These are phyloP conservation scores for Dryobota labecula DNA, from an alignment of 2,888 invertebrate genomes.

Conservation along the genomic window DNA sequence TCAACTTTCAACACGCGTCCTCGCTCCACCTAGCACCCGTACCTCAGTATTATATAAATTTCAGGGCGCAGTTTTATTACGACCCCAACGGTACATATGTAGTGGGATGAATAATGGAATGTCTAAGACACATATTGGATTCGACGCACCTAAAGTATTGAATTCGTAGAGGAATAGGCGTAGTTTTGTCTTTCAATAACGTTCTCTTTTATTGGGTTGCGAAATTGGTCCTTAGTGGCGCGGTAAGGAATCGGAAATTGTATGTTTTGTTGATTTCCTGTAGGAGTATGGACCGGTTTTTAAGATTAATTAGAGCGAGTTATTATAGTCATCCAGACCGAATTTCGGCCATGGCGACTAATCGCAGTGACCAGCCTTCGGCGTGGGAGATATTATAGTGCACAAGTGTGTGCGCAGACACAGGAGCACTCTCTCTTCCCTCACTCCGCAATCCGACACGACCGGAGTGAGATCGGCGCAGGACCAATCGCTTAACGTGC, in stretches of 20 bases:
- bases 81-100: constrained; percentile 67
- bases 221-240: constrained; percentile 40
- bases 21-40: constrained; percentile 45
- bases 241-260: constrained; percentile 35
- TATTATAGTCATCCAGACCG: background rate
- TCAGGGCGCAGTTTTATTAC: constrained; percentile 70
- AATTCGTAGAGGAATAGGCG: constrained; percentile 57
- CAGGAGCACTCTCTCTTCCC: too few species aligned
- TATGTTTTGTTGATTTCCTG: constrained; percentile 43
- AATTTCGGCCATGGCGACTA: too few species aligned
- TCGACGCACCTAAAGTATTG: constrained; percentile 70
- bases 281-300: constrained; percentile 4
- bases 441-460: too few species aligned
- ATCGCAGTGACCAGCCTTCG: too few species aligned
- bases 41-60: constrained; percentile 71
- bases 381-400: too few species aligned
- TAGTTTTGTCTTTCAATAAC: constrained; percentile 68
- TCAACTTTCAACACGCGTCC: constrained; percentile 44
- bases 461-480: too few species aligned
- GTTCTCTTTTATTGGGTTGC: constrained; percentile 52
- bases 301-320: background rate
- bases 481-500: too few species aligned
- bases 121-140: constrained; percentile 77
- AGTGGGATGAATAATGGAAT: constrained; percentile 83
- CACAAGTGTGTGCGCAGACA: too few species aligned